Base-by-base conservation (phyloP, 2,888 invertebrate species). In the Eudasyphora cyanicolor region DNA sequence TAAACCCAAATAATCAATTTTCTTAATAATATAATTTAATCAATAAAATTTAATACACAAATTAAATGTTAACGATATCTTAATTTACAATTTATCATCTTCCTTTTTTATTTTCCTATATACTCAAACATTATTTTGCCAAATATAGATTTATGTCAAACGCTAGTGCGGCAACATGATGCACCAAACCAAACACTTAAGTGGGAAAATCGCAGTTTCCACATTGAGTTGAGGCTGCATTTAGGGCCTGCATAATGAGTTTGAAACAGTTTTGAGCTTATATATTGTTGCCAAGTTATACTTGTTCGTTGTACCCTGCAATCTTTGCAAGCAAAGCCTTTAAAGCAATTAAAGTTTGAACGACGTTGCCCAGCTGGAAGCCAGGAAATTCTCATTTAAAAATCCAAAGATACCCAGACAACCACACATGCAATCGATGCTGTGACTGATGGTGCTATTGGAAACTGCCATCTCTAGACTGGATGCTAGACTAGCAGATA, bases 301-400 rank as follows among this genome's bases (percentile, higher is more conserved):
- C n/a, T n/a, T n/a, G n/a, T n/a, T n/a, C 21, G 29, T 38, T 10
- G 10, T n/a, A 12, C 38, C 4, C 12, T 2, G 21, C 51, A 29
- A 69, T 29, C 7, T 5, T 35, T 57, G 32, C 62, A 49, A 35
- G n/a, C 76, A 79, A 81, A 67, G 71, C 62, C 75, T 84, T 77
- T 74, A 89, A 90, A 90, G 90, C 91, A 92, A 91, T 92, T 92
- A 92, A 92, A 91, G 2, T 89, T 89, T 88, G 88, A 89, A 89
- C 88, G 90, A 88, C 89, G 88, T 88, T 87, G 87, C 92, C 86
- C 91, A 89, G 90, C 90, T 92, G 91, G 92, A 91, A 90, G 92
- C 91, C 92, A 92, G 92, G 92, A 92, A 92, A 91, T 89, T 90
- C 89, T 92, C 91, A 92, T 92, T 92, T 91, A 91, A 84, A 81